These are phyloP conservation scores for Thelaira solivaga DNA, from an alignment of 2,888 invertebrate genomes.

Conservation along the genomic window DNA sequence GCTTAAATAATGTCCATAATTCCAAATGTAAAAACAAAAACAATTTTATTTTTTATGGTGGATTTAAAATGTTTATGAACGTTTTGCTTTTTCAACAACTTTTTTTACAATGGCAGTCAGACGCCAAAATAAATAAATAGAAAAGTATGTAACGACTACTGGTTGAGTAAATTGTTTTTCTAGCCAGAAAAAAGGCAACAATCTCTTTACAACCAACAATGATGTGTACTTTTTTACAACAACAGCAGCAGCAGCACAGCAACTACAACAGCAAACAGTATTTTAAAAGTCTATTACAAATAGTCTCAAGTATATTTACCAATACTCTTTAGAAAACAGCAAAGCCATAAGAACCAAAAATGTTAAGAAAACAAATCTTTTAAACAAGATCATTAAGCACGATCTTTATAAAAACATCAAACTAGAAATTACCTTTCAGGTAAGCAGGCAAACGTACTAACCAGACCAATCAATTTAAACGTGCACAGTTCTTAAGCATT, in stretches of 20 bases:
- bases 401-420: constrained; percentile 50
- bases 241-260: background rate
- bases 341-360: constrained; percentile 32
- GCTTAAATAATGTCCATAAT: too few relatives aligned
- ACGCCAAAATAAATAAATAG: constrained; percentile 51
- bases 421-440: constrained; percentile 1
- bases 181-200: background rate
- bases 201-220: constrained; percentile 45
- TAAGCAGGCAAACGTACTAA: background rate
- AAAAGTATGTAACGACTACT: constrained; percentile 31
- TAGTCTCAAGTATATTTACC: constrained; percentile 71
- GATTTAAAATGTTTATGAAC: too few relatives aligned
- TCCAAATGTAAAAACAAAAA: too few relatives aligned
- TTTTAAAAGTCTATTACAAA: constrained; percentile 36
- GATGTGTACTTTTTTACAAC: background rate
- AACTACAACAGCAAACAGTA: background rate
- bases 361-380: constrained; percentile 50
- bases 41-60: too few relatives aligned
- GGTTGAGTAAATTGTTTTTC: constrained; percentile 30
- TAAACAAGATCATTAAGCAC: constrained; percentile 63
- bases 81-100: too few relatives aligned
- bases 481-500: constrained; percentile 24
- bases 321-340: constrained; percentile 61
- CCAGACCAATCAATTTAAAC: constrained; percentile 8
- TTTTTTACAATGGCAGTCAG: constrained; percentile 43